Evolutionary conservation across 2,888 invertebrate genomes (phyloP).

Genomic region (Ophion slaviceki): DNA sequence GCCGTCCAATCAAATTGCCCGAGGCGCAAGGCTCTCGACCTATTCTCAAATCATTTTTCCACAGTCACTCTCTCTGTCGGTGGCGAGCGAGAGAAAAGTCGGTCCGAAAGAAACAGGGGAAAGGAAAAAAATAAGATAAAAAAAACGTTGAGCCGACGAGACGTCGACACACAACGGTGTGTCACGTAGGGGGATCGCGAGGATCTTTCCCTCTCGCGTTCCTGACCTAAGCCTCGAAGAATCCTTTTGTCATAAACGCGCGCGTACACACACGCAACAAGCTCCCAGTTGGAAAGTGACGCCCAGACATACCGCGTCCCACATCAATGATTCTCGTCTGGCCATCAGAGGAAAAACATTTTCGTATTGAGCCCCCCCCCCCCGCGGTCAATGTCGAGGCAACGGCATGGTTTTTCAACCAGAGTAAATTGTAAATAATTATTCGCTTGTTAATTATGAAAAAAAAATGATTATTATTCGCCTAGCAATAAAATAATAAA

Average conservation of each 20-base stretch:
- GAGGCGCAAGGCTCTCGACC: background rate
- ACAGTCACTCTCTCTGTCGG: slow-evolving; percentile 28
- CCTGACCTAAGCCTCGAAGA: slow-evolving; percentile 70
- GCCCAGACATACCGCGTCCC: background rate
- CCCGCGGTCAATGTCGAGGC: background rate
- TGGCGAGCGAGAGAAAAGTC: background rate
- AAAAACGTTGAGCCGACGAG: slow-evolving; percentile 4
- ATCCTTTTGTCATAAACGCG: slow-evolving; percentile 67
- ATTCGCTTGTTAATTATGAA: no score
- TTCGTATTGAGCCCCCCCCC: background rate
- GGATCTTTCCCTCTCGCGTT: slow-evolving; percentile 40
- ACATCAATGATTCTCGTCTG: slow-evolving; percentile 41
- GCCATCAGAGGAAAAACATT: slow-evolving; percentile 23
- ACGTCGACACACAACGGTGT: slow-evolving; percentile 4
- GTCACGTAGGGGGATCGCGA: slow-evolving; percentile 30
- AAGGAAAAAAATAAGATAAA: background rate
- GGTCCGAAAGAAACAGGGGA: background rate
- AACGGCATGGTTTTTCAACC: no score
- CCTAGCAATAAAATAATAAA: no score
- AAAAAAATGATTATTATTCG: no score
- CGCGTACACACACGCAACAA: background rate
- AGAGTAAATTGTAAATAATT: no score
- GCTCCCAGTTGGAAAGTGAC: slow-evolving; percentile 33
- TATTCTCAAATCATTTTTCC: slow-evolving; percentile 38
- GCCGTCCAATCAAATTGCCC: background rate